phyloP scores from a whole-genome alignment of 2,113 vertebrate species.

The Semicossyphus pulcher region DNA sequence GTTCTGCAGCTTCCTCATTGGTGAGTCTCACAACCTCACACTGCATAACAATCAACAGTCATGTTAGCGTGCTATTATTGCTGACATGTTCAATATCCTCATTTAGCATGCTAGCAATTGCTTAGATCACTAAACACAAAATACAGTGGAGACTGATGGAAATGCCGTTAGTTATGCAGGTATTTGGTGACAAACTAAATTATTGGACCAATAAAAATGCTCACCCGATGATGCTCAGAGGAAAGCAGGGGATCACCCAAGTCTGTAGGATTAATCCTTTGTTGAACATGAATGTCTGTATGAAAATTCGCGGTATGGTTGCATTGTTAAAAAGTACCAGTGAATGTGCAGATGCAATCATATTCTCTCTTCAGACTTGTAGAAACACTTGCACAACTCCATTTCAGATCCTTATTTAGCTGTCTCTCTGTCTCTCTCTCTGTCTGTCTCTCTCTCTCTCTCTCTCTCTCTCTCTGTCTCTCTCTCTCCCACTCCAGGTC shows the following conservation, averaged over 20 bases:
- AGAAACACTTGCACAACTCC: not conserved
- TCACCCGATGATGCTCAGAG: not conserved
- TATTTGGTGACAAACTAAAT: not conserved
- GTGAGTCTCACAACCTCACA: slow-evolving; percentile 71
- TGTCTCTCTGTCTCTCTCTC: not conserved
- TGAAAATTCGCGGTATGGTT: no score
- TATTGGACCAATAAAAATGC: not conserved
- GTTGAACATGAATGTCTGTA: not conserved
- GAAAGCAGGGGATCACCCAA: no score
- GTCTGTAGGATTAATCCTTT: no score
- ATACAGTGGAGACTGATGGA: no score
- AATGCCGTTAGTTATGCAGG: no score
- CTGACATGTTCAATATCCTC: no score
- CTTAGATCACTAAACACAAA: no score
- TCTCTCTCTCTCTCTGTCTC: slow-evolving; percentile 61
- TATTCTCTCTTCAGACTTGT: not conserved
- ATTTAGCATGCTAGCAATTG: not conserved
- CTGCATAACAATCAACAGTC: not conserved
- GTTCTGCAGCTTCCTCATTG: slow-evolving; percentile 86
- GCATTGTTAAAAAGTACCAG: no score
- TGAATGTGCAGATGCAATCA: not conserved
- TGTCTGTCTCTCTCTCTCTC: not conserved
- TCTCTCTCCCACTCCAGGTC: slow-evolving; percentile 80
- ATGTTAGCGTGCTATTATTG: not conserved
- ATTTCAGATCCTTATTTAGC: slow-evolving; percentile 23